Conservation (phyloP, 2,797 vertebrate genomes). For the Anas capensis region DNA sequence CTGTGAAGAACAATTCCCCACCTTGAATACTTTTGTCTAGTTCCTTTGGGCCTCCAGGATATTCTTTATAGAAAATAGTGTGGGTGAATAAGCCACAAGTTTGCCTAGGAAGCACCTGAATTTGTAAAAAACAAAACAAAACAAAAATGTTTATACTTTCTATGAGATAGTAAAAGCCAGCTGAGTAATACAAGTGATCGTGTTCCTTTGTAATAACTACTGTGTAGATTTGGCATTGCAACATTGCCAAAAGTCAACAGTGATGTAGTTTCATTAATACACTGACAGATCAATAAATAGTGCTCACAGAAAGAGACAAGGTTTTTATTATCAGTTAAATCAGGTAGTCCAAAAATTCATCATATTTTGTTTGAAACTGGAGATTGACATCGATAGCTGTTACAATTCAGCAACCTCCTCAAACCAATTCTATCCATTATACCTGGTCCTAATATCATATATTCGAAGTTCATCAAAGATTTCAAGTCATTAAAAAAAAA, state of each 20-base stretch:
- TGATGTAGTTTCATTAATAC: not conserved
- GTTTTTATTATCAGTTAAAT: not conserved
- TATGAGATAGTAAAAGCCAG: not conserved
- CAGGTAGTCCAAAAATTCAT: rapidly evolving
- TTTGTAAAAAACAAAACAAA: not conserved
- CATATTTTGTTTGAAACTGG: not conserved
- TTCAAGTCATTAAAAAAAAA: not conserved
- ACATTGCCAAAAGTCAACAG: not conserved
- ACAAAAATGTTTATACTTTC: not conserved
- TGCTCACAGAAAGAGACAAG: not conserved
- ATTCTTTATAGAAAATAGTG: conserved; percentile 98
- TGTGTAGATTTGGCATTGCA: not conserved
- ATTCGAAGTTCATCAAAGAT: not conserved
- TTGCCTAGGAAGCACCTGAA: conserved; percentile 95
- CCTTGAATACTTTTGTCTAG: conserved; percentile 96
- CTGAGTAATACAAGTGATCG: not conserved
- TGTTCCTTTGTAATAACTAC: not conserved
- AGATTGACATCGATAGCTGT: not conserved
- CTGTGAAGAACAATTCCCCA: conserved; percentile 95
- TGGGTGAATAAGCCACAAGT: conserved; percentile 97
- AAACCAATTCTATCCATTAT: not conserved
- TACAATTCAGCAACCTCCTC: not conserved
- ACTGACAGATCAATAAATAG: not conserved
- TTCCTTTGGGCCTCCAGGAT: conserved; percentile 94
- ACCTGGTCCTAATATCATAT: not conserved